Base-by-base conservation (phyloP, 1,140 invertebrate genomes). In the Leptinotarsa lineolata region DNA sequence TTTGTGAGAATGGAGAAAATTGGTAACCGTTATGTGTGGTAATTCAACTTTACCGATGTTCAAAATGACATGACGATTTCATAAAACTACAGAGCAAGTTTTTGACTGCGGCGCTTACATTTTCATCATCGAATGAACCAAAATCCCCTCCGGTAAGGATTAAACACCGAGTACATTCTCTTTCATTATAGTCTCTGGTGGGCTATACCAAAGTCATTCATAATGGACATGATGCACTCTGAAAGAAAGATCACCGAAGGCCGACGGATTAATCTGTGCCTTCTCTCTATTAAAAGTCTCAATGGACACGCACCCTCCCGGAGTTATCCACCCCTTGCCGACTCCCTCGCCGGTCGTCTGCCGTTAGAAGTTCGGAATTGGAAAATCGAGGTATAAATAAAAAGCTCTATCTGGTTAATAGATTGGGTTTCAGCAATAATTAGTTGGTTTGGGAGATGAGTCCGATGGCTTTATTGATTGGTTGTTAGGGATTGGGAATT, bases 261-360 rank as follows among this genome's bases (percentile, higher is more conserved):
- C 72, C 72, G 74, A 75, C 74, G 73, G 79, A 80, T 80, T 80
- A 80, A 80, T 80, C 79, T 80, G 79, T 78, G 79, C 79, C 78
- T 71, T 54, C 72, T 65, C 77, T 78, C 77, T 78, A 80, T 80
- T 80, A 80, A 80, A 75, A 75, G 77, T 76, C 77, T 76, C 75
- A 76, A 75, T 78, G 76, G 77, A 75, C 79, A 74, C 77, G 77
- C 77, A 70, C 60, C 76, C 77, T 74, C 73, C 67, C 69, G 66
- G 72, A 72, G 70, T 78, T 73, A 77, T 73, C 66, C 72, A 59
- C 58, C 44, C 46, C 20, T 20, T 0, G 15, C 44, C 46, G 20
- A 20, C 16, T 48, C 48, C 68, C 13, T 15, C 46, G 12, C 68
- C n/a, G 5, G 48, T 4, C 63, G 16, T 39, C 39, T 39, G 63